Conservation (phyloP, 2,888 invertebrate genomes). For the Diplolepis rosae region DNA sequence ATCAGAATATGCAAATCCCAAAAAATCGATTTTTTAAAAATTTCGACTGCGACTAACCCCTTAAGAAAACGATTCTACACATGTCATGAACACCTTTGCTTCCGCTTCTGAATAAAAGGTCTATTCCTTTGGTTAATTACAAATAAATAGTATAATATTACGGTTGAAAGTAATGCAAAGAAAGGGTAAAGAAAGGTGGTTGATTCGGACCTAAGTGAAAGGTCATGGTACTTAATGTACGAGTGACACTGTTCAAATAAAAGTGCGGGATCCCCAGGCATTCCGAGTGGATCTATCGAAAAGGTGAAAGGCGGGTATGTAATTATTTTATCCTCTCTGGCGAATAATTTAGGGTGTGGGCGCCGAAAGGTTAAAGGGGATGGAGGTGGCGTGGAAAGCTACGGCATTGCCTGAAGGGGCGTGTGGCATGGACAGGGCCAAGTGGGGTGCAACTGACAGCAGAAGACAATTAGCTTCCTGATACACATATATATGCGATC, state of each 20-base stretch:
- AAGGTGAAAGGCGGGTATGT: slow-evolving; percentile 64
- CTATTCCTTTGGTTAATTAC: too few relatives aligned
- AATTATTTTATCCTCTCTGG: slow-evolving; percentile 73
- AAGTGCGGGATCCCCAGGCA: slow-evolving; percentile 43
- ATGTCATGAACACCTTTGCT: too few relatives aligned
- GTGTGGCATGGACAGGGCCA: slow-evolving; percentile 71
- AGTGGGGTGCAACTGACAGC: slow-evolving; percentile 73
- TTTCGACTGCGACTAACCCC: too few relatives aligned
- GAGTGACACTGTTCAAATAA: slow-evolving; percentile 63
- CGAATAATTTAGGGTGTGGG: slow-evolving; percentile 70
- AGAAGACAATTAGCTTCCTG: slow-evolving; percentile 73
- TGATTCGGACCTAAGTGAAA: slow-evolving; percentile 24
- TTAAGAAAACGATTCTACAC: too few relatives aligned
- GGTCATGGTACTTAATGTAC: slow-evolving; percentile 50
- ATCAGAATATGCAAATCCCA: too few relatives aligned
- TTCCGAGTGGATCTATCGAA: slow-evolving; percentile 50
- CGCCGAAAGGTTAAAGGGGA: slow-evolving; percentile 56
- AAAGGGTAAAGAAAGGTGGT: not conserved
- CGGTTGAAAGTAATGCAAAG: not conserved
- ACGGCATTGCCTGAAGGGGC: slow-evolving; percentile 64
- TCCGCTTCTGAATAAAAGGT: too few relatives aligned
- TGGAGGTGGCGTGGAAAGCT: slow-evolving; percentile 54
- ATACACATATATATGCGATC: slow-evolving; percentile 65
- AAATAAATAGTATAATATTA: too few relatives aligned
- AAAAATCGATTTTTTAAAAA: too few relatives aligned